phyloP scores from a whole-genome alignment of 2,888 invertebrate species.

The Hoplodrina ambigua region DNA sequence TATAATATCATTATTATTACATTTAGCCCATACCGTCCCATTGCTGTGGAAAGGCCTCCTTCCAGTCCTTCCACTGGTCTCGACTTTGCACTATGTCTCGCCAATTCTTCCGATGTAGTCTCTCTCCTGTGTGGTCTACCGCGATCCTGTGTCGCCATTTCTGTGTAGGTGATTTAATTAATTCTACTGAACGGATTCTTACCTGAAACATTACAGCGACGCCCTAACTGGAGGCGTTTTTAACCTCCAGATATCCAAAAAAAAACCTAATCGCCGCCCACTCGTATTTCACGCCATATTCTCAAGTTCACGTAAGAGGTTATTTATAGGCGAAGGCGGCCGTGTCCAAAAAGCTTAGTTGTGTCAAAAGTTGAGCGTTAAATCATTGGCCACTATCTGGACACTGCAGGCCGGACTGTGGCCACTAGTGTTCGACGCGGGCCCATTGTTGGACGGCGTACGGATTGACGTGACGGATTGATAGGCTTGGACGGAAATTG shows the following conservation, averaged over 20 bases:
- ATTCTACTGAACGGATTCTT: neutral
- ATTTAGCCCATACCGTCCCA: too few species aligned
- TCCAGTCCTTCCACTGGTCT: too few species aligned
- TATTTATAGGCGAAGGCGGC: slow-evolving; percentile 88
- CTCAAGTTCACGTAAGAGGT: slow-evolving; percentile 87
- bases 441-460: slow-evolving; percentile 68
- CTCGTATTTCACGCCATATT: slow-evolving; percentile 72
- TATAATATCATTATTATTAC: too few species aligned
- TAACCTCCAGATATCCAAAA: slow-evolving; percentile 30
- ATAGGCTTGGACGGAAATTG: neutral
- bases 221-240: neutral
- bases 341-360: slow-evolving; percentile 91
- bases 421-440: slow-evolving; percentile 78
- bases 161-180: too few species aligned
- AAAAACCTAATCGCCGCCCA: slow-evolving; percentile 63
- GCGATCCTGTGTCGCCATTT: too few species aligned
- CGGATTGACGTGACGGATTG: slow-evolving; percentile 21
- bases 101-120: too few species aligned
- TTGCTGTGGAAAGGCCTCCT: too few species aligned
- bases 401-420: slow-evolving; percentile 92
- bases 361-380: slow-evolving; percentile 93
- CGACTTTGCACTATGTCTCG: too few species aligned
- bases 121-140: too few species aligned
- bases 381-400: slow-evolving; percentile 93
- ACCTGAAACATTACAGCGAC: neutral